Evolutionary conservation across 1,140 invertebrate genomes (phyloP).

Genomic region (Epicauta chinensis): DNA sequence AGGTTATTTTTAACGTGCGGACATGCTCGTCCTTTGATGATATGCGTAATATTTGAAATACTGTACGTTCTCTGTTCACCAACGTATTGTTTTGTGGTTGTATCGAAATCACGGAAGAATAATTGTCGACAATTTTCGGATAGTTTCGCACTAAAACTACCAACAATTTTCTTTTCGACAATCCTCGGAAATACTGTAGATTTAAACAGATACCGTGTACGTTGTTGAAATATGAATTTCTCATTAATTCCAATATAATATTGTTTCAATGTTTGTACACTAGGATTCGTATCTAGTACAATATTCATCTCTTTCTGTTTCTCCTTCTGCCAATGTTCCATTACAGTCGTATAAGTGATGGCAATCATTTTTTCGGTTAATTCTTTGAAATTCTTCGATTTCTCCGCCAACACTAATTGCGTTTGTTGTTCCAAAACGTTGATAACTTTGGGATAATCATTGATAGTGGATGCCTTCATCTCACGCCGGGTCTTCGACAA

Average conservation of each 20-base stretch:
- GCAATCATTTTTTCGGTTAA: constrained; percentile 27
- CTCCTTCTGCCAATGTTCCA: constrained; percentile 30
- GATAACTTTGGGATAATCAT: constrained; percentile 35
- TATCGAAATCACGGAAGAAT: constrained; percentile 18
- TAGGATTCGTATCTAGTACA: constrained; percentile 27
- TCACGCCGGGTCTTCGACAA: constrained; percentile 37
- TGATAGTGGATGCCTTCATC: constrained; percentile 34
- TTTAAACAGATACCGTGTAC: constrained; percentile 14
- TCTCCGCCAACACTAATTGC: constrained; percentile 25
- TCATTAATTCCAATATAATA: constrained; percentile 21
- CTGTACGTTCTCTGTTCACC: constrained; percentile 2
- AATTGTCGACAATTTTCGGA: constrained; percentile 28
- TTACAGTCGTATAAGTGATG: constrained; percentile 25
- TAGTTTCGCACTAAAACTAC: constrained; percentile 22
- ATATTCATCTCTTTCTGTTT: constrained; percentile 23
- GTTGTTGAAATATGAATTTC: constrained; percentile 25
- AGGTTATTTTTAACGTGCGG: constrained; percentile 24
- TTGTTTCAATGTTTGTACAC: constrained; percentile 28
- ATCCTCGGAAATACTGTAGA: not conserved
- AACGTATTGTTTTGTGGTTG: constrained; percentile 1
- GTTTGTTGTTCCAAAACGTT: constrained; percentile 34
- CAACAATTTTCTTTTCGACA: constrained; percentile 21
- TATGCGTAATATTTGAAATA: constrained; percentile 28
- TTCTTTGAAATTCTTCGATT: constrained; percentile 28
- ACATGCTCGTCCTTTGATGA: constrained; percentile 32